Conservation (phyloP, 2,797 vertebrate genomes). For the Gymnodraco acuticeps region DNA sequence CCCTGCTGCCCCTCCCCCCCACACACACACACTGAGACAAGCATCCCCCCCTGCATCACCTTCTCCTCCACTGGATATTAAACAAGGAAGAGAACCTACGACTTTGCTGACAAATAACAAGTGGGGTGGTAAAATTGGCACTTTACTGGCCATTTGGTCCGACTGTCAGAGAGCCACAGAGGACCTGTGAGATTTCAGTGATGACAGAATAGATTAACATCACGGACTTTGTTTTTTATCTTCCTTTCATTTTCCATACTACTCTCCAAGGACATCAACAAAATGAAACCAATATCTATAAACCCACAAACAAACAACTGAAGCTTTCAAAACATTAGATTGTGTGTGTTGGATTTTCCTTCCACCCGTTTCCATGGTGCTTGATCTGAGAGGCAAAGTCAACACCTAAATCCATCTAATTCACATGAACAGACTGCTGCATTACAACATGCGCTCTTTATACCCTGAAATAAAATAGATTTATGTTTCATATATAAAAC, state of each 20-base stretch:
- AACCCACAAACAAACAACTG: conserved; percentile 58
- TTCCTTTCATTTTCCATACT: conserved; percentile 68
- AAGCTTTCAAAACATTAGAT: conserved; percentile 67
- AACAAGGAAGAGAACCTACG: conserved; percentile 74
- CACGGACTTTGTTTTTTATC: conserved; percentile 78
- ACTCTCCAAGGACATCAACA: conserved; percentile 64
- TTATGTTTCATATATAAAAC: conserved; percentile 40
- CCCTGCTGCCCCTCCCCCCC: conserved; percentile 34
- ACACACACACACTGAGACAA: conserved; percentile 17
- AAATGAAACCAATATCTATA: conserved; percentile 76
- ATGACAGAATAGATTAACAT: conserved; percentile 81
- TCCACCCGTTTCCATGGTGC: conserved; percentile 16
- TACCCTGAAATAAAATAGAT: conserved; percentile 48
- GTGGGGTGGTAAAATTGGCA: conserved; percentile 79
- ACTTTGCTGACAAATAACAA: conserved; percentile 75
- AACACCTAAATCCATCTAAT: conserved; percentile 45
- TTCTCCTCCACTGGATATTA: conserved; percentile 67
- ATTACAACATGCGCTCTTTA: conserved; percentile 23
- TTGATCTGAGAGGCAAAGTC: conserved; percentile 48
- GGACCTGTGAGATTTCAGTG: conserved; percentile 69
- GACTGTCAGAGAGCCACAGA: conserved; percentile 69
- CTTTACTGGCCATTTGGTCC: conserved; percentile 77
- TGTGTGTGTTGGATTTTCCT: conserved; percentile 49
- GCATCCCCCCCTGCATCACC: conserved; percentile 13
- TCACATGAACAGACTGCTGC: conserved; percentile 35